Evolutionary conservation across 2,888 invertebrate genomes (phyloP).

Genomic region (Trichopoda pennipes): DNA sequence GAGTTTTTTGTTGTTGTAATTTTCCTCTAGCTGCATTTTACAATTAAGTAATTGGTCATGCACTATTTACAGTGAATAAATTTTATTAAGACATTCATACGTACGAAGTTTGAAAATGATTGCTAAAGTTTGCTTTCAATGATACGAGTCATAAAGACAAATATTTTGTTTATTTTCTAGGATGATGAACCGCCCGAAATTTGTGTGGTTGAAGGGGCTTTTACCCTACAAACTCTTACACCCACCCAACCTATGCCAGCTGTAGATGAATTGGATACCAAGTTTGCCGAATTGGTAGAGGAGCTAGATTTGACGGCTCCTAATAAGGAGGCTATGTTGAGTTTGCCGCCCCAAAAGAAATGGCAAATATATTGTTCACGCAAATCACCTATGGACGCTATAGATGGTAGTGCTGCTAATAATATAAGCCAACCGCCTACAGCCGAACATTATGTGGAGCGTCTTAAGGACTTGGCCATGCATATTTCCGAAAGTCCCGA

Average conservation of each 20-base stretch:
- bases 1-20: slow-evolving; percentile 62
- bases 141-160: neutral
- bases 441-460: slow-evolving; percentile 96
- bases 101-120: neutral
- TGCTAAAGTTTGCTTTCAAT: slow-evolving; percentile 21
- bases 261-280: slow-evolving; percentile 94
- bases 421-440: slow-evolving; percentile 88
- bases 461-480: slow-evolving; percentile 89
- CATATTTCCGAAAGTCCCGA: slow-evolving; percentile 79
- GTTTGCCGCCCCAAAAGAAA: slow-evolving; percentile 95
- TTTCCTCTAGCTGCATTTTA: slow-evolving; percentile 41
- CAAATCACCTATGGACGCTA: slow-evolving; percentile 85
- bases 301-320: slow-evolving; percentile 96
- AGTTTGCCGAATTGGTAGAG: slow-evolving; percentile 97
- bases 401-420: slow-evolving; percentile 80
- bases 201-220: slow-evolving; percentile 94
- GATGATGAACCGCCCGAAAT: slow-evolving; percentile 98
- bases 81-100: slow-evolving; percentile 23
- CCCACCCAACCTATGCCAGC: slow-evolving; percentile 97
- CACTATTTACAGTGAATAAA: slow-evolving; percentile 72
- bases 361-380: slow-evolving; percentile 99
- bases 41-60: slow-evolving; percentile 73
- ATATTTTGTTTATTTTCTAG: slow-evolving; percentile 80
- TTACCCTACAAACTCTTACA: slow-evolving; percentile 93
- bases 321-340: slow-evolving; percentile 96